Evolutionary conservation across 2,797 vertebrate genomes (phyloP).

Genomic region (Centropyge bicolor): DNA sequence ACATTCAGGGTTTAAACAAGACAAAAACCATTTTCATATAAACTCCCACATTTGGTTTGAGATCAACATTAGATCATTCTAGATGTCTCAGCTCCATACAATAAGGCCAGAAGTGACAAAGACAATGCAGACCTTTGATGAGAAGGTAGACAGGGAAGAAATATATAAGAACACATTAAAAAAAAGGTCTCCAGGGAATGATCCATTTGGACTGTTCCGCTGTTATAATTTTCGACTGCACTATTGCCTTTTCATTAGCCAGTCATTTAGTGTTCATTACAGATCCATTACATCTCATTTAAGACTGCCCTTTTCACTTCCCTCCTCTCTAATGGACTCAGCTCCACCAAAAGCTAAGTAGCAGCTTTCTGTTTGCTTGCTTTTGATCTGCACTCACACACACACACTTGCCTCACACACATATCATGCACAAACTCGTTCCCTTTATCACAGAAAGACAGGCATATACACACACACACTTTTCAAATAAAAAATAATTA

Average conservation of each 20-base stretch:
- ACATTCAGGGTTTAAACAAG: background rate
- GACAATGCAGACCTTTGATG: background rate
- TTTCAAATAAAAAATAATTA: constrained; percentile 62
- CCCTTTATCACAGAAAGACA: constrained; percentile 13
- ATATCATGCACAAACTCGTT: background rate
- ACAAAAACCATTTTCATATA: background rate
- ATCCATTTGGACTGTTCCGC: constrained; percentile 39
- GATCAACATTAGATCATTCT: background rate
- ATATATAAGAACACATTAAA: constrained; percentile 10
- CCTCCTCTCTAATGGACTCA: constrained; percentile 68
- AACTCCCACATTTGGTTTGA: background rate
- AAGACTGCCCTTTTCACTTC: constrained; percentile 65
- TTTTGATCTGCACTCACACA: constrained; percentile 57
- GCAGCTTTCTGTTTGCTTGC: constrained; percentile 54
- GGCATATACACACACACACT: constrained; percentile 9
- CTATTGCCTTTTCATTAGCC: constrained; percentile 76
- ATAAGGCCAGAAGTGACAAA: background rate
- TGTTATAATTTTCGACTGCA: constrained; percentile 64
- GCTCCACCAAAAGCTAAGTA: constrained; percentile 59
- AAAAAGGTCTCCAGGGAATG: constrained; percentile 38
- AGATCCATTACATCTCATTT: constrained; percentile 73
- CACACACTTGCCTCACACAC: background rate
- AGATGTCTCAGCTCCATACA: background rate
- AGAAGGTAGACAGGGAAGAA: background rate
- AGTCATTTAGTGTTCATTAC: constrained; percentile 72